Evolutionary conservation across 2,888 invertebrate species (phyloP).

Genomic region (Ariolimax columbianus): DNA sequence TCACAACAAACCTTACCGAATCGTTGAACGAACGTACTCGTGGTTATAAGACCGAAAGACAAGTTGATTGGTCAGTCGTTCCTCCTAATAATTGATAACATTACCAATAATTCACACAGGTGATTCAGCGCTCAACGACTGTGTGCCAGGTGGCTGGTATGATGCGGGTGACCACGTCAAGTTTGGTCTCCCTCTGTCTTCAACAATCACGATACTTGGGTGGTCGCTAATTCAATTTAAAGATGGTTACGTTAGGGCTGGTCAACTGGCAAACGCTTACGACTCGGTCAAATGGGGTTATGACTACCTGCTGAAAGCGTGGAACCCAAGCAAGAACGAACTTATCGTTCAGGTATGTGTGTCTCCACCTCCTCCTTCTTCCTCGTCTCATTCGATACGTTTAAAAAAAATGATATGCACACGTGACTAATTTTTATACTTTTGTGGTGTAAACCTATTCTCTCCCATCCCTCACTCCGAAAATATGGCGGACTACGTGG

Average conservation of each 20-base stretch:
- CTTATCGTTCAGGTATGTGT: constrained; percentile 47
- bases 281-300: constrained; percentile 81
- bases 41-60: too few species aligned
- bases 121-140: constrained; percentile 71
- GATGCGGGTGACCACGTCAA: constrained; percentile 64
- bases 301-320: constrained; percentile 82
- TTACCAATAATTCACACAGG: constrained; percentile 48
- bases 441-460: too few species aligned
- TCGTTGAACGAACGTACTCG: too few species aligned
- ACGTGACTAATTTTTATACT: too few species aligned
- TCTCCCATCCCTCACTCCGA: too few species aligned
- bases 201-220: constrained; percentile 55
- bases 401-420: too few species aligned
- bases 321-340: constrained; percentile 42
- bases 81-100: too few species aligned
- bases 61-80: too few species aligned
- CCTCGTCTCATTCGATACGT: too few species aligned
- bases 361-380: too few species aligned
- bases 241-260: constrained; percentile 60
- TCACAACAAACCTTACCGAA: too few species aligned
- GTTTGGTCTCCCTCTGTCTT: constrained; percentile 63
- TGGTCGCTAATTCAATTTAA: constrained; percentile 61
- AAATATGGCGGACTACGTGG: too few species aligned
- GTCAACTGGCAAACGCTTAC: constrained; percentile 62
- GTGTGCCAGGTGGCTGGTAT: constrained; percentile 54